Conservation (phyloP, 2,797 vertebrate species). For the Ispidina picta region DNA sequence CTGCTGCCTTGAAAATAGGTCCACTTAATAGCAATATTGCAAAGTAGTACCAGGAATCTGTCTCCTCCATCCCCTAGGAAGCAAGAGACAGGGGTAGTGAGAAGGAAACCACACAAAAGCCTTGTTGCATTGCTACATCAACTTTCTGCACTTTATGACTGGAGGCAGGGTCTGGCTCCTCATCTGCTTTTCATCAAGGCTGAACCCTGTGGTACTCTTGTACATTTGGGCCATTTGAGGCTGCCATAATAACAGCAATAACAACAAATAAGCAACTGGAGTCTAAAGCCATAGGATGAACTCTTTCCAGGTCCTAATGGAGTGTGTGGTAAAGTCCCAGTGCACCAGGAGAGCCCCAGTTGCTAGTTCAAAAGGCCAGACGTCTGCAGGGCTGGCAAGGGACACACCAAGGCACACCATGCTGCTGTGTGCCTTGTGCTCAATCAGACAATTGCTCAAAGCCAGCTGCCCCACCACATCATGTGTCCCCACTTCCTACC, state of each 20-base stretch:
- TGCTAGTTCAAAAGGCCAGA: neutral
- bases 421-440: neutral
- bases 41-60: neutral
- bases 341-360: neutral
- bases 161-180: conserved; percentile 52
- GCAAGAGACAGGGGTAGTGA: conserved; percentile 14
- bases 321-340: neutral
- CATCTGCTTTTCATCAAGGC: conserved; percentile 57
- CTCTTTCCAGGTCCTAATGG: neutral
- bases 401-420: fast-evolving
- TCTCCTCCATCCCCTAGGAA: conserved; percentile 39
- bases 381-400: neutral
- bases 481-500: neutral
- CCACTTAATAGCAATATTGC: neutral
- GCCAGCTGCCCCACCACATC: neutral
- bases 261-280: conserved; percentile 33
- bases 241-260: conserved; percentile 53
- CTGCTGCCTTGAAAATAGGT: neutral
- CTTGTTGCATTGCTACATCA: conserved; percentile 52
- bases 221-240: conserved; percentile 20
- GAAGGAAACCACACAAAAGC: conserved; percentile 65
- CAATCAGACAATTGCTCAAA: neutral
- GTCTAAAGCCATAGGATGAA: neutral
- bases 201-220: conserved; percentile 53
- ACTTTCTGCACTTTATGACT: conserved; percentile 55